phyloP scores from a whole-genome alignment of 2,797 vertebrate species.

The Novumbra hubbsi region DNA sequence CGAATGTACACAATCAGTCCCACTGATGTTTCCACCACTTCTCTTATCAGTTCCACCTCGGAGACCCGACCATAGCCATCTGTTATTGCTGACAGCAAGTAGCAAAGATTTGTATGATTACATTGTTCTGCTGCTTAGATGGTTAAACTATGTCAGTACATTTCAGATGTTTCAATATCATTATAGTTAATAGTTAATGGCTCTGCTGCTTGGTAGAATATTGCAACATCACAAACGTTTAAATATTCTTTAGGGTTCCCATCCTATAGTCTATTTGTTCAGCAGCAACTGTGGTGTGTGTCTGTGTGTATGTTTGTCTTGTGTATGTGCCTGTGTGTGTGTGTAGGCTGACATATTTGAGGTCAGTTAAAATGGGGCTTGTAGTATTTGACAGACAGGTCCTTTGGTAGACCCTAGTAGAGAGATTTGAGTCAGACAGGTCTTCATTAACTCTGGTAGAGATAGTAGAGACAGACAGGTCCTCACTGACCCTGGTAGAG shows the following conservation, averaged over 20 bases:
- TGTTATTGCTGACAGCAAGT: background rate
- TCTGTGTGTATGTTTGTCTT: background rate
- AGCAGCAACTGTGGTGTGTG: background rate
- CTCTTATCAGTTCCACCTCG: background rate
- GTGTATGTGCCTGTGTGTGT: background rate
- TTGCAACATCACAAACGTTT: no score
- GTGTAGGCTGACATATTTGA: background rate
- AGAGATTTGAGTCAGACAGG: no score
- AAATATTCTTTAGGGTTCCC: background rate
- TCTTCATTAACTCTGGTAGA: background rate
- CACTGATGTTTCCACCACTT: slow-evolving; percentile 1
- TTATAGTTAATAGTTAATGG: no score
- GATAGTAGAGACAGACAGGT: no score
- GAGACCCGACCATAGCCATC: background rate
- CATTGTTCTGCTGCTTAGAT: background rate
- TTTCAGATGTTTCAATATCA: background rate
- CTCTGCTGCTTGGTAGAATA: no score
- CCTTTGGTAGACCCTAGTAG: no score
- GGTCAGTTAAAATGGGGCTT: background rate
- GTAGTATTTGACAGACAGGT: background rate
- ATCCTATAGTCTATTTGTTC: background rate
- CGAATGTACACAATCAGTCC: background rate
- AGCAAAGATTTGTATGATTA: background rate
- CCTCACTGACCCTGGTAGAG: no score
- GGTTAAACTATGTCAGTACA: background rate